A percentile compares a stretch with the other conserved stretches of the same genome.
phyloP scores from a whole-genome alignment of 2,888 invertebrate genomes.

The Ophion ellenae region DNA sequence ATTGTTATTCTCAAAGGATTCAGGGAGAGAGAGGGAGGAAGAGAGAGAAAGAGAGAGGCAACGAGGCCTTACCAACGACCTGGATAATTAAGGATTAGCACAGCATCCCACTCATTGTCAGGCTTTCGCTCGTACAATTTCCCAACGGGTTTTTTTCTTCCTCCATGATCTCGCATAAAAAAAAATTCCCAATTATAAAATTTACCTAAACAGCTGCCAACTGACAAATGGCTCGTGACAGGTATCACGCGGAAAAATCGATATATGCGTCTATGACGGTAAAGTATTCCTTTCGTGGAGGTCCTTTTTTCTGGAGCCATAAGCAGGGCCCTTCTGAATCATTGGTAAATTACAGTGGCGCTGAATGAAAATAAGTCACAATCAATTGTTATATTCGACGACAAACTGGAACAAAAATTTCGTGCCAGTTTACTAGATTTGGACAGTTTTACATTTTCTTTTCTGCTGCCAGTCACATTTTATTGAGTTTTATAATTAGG shows the following conservation, averaged over 20 bases:
- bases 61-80: constrained; percentile 48
- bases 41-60: constrained; percentile 42
- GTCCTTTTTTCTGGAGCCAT: too few species aligned
- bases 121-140: constrained; percentile 10
- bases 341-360: too few species aligned
- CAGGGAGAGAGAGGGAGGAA: constrained; percentile 51
- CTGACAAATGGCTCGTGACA: not conserved
- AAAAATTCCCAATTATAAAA: constrained; percentile 18
- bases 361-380: too few species aligned
- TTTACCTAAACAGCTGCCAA: not conserved
- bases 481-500: too few species aligned
- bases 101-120: constrained; percentile 26
- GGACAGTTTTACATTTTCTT: too few species aligned
- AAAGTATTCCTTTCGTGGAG: too few species aligned
- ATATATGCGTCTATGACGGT: too few species aligned
- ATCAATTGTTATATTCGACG: too few species aligned
- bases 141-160: constrained; percentile 30
- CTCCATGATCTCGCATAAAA: not conserved
- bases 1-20: constrained; percentile 80
- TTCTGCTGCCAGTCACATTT: not conserved
- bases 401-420: too few species aligned
- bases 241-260: not conserved
- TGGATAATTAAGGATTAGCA: constrained; percentile 79
- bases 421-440: too few species aligned
- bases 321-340: too few species aligned